These are phyloP conservation scores for Physocephala rufipes DNA, from an alignment of 2,888 invertebrate genomes.

Conservation along the genomic window DNA sequence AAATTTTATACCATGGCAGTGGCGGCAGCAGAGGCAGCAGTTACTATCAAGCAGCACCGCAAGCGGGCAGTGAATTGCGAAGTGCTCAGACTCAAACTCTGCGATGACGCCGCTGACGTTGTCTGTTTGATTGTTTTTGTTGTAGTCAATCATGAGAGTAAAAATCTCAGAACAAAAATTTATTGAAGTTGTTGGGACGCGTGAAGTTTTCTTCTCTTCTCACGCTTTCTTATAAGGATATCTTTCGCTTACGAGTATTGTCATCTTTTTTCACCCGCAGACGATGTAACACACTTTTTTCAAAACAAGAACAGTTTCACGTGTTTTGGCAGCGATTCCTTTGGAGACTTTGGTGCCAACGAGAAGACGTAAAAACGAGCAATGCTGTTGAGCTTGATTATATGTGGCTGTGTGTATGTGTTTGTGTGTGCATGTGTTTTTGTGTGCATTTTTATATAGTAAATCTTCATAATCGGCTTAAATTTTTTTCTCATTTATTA, in stretches of 20 bases:
- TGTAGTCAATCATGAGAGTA: constrained; percentile 3
- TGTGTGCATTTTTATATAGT: constrained; percentile 8
- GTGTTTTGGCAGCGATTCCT: not conserved
- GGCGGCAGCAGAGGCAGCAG: not conserved
- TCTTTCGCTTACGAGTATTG: not conserved
- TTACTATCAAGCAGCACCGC: not conserved
- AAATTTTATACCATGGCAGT: not conserved
- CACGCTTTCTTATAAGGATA: not conserved
- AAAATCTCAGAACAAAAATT: too few species aligned
- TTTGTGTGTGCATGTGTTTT: constrained; percentile 4
- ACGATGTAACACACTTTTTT: not conserved
- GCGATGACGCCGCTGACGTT: not conserved
- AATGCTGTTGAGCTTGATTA: too few species aligned
- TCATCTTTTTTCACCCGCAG: too few species aligned
- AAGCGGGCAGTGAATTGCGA: not conserved
- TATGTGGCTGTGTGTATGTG: not conserved
- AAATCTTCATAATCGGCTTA: constrained; percentile 34
- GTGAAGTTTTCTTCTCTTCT: not conserved
- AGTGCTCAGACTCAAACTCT: not conserved
- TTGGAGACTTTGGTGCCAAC: too few species aligned
- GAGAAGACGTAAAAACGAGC: too few species aligned
- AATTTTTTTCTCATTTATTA: constrained; percentile 39
- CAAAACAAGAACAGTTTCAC: not conserved
- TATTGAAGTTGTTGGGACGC: too few species aligned
- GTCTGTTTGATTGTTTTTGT: too few species aligned